These are phyloP conservation scores for Sander lucioperca DNA, from an alignment of 2,113 vertebrate genomes.

Conservation along the genomic window DNA sequence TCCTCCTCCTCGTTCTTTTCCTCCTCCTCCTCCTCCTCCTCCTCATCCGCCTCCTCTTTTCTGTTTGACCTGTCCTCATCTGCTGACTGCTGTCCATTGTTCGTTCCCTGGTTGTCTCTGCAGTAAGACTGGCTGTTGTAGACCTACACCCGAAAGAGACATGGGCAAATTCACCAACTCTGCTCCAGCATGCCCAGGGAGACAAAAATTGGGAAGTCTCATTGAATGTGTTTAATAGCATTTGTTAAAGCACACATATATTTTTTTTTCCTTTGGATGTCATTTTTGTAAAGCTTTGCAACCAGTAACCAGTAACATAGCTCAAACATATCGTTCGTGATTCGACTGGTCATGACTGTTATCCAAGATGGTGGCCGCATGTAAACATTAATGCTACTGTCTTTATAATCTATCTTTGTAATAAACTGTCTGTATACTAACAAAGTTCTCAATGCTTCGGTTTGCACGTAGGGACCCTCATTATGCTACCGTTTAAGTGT, in stretches of 20 bases:
- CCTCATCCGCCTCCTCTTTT: slow-evolving; percentile 40
- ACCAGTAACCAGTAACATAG: too few species aligned
- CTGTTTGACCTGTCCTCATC: slow-evolving; percentile 27
- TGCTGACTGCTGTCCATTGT: slow-evolving; percentile 37
- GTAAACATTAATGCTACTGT: too few species aligned
- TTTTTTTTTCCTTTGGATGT: not conserved
- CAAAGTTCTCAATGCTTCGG: too few species aligned
- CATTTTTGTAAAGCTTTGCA: not conserved
- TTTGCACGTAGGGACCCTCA: too few species aligned
- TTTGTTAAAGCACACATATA: slow-evolving; percentile 24
- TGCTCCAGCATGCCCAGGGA: slow-evolving; percentile 78
- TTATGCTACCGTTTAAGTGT: too few species aligned
- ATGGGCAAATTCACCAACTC: slow-evolving; percentile 83
- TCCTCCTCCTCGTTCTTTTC: slow-evolving; percentile 76
- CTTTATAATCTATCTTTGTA: too few species aligned
- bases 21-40: slow-evolving; percentile 67
- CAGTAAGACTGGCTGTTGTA: slow-evolving; percentile 51
- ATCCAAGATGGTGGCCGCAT: too few species aligned
- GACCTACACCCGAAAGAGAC: slow-evolving; percentile 81
- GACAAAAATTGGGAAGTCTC: slow-evolving; percentile 79
- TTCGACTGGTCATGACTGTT: too few species aligned
- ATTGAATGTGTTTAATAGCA: slow-evolving; percentile 64
- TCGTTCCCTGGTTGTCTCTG: slow-evolving; percentile 40
- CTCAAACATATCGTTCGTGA: too few species aligned
- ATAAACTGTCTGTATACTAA: too few species aligned